Base-by-base conservation (phyloP, 1,140 invertebrate genomes). In the Sesamia nonagrioides region DNA sequence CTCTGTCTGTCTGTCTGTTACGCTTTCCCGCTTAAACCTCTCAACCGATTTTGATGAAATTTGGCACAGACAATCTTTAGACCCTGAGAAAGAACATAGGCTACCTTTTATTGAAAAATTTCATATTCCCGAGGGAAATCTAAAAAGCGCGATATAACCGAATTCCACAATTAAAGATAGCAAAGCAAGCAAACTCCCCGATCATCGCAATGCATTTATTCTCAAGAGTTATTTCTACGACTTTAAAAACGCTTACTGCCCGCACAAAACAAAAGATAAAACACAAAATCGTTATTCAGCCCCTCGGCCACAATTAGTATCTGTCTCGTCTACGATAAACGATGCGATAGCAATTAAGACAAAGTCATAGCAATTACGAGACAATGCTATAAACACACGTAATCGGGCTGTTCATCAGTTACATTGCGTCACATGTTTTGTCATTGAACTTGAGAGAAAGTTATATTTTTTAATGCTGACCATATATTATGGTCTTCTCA, bases 391-490 rank as follows among this genome's bases (percentile, higher is more conserved):
- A 60, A 74, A 73, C 54, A 45, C 40, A 60, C 52, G 71, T 74
- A 74, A 74, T 74, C 54, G 54, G 52, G n/a, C 54, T 18, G 6
- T 60, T 45, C 71, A 74, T 58, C 54, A 40, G 37, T 40, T 40
- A 40, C 37, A 8, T 58, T 48, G 40, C 71, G 40, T 74, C 54
- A 71, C 52, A 61, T 71, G 50, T 71, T 71, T 69, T 69, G 73
- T 63, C 73, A 75, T 63, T 75, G 73, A 75, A 75, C 73, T 75
- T 75, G 42, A 63, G 73, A 63, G 73, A 75, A 75, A 75, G 73
- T 75, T 60, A 42, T 60, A 60, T 48, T 74, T 50, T 63, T 58
- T 40, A n/a, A 50, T 2, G 15, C 45, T 35, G 21, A 18, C 45
- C 68, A 50, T 48, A 48, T n/a, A 8, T 68, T 33, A 33, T 69